These are phyloP conservation scores for Leucophenga montana DNA, from an alignment of 2,888 invertebrate species.

Conservation along the genomic window DNA sequence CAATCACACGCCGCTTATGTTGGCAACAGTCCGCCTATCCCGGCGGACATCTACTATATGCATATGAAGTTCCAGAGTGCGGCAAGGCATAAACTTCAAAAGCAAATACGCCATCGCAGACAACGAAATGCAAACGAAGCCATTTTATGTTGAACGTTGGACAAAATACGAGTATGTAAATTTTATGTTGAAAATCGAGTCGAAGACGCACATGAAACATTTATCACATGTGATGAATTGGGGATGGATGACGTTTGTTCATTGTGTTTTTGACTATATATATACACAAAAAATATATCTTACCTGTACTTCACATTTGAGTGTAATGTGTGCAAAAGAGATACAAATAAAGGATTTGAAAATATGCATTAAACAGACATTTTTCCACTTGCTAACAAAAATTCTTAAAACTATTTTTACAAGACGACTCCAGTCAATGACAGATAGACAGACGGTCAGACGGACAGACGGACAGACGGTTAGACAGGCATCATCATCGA, in stretches of 20 bases:
- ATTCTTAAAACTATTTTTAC: no score
- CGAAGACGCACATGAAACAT: conserved; percentile 5
- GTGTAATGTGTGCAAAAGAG: background rate
- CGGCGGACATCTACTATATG: background rate
- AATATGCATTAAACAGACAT: background rate
- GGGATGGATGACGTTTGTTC: background rate
- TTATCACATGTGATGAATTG: conserved; percentile 28
- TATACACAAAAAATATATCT: no score
- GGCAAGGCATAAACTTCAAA: conserved; percentile 12
- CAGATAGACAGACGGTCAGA: no score
- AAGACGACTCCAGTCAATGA: no score
- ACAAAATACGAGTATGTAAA: background rate
- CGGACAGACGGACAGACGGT: no score
- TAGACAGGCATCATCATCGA: background rate
- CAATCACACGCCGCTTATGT: conserved; percentile 17
- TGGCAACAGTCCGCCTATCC: no score
- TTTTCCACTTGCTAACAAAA: background rate
- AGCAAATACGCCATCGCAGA: conserved; percentile 18
- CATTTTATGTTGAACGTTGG: conserved; percentile 17
- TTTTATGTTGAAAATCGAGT: conserved; percentile 9
- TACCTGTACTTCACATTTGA: background rate
- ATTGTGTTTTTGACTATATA: no score
- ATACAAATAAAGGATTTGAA: background rate
- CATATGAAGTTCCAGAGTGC: background rate
- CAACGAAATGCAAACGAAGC: conserved; percentile 12